phyloP scores from a whole-genome alignment of 2,113 vertebrate species.

The Ifrita kowaldi region DNA sequence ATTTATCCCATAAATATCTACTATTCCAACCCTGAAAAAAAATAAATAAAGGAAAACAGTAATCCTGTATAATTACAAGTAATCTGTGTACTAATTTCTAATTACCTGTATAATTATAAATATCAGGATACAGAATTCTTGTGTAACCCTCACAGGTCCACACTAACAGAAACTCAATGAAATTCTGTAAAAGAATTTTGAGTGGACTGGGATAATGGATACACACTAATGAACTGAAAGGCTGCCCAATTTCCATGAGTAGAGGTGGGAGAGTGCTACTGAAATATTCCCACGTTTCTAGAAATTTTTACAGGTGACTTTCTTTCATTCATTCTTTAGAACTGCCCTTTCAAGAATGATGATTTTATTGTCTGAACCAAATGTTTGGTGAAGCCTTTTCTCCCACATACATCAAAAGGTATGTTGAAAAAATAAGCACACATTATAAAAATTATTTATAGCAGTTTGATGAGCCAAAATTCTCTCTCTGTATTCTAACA shows the following conservation, averaged over 20 bases:
- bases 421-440: neutral
- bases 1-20: neutral
- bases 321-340: neutral
- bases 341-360: neutral
- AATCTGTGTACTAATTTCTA: neutral
- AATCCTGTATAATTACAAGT: neutral
- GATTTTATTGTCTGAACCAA: neutral
- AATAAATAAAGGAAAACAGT: neutral
- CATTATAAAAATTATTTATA: neutral
- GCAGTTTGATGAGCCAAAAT: neutral
- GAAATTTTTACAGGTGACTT: neutral
- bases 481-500: neutral
- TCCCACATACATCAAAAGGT: neutral
- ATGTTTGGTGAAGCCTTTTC: neutral
- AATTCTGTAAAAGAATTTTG: neutral
- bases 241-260: neutral
- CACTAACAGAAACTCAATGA: neutral
- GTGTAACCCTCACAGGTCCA: neutral
- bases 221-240: neutral
- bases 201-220: neutral
- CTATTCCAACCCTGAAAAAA: neutral
- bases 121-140: neutral
- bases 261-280: neutral
- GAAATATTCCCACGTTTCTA: neutral
- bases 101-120: neutral